Evolutionary conservation across 2,888 invertebrate genomes (phyloP).

Genomic region (Oligia fasciuncula): DNA sequence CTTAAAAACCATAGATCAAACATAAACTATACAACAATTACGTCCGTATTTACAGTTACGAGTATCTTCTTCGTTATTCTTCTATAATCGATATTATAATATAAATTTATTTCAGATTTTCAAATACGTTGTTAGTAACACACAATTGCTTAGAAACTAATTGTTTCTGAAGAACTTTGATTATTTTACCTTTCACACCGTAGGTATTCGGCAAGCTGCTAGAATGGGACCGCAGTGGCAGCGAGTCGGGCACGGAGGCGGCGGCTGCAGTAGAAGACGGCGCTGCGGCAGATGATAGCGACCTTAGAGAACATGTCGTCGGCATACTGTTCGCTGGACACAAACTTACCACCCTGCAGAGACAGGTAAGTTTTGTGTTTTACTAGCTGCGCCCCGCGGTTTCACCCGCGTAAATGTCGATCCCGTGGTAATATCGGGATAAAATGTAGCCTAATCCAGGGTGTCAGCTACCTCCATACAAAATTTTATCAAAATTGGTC

Average conservation of each 20-base stretch:
- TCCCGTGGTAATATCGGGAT: no score
- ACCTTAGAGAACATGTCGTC: conserved; percentile 98
- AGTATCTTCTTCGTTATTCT: neutral
- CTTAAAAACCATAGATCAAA: no score
- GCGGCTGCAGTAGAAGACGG: conserved; percentile 72
- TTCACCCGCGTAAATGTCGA: no score
- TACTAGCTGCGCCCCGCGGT: neutral
- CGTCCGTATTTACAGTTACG: neutral
- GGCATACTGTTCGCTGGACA: conserved; percentile 98
- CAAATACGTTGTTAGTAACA: neutral
- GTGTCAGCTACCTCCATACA: no score
- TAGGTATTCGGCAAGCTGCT: conserved; percentile 97
- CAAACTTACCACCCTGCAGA: conserved; percentile 97
- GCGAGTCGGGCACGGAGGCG: conserved; percentile 90
- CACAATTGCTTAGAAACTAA: neutral
- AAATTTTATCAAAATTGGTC: no score
- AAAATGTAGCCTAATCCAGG: no score
- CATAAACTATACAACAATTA: neutral
- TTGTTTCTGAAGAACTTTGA: neutral
- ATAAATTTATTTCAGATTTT: neutral
- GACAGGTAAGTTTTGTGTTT: conserved; percentile 91
- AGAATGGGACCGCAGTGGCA: conserved; percentile 90
- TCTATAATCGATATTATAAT: neutral
- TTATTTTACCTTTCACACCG: neutral
- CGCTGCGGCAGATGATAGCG: conserved; percentile 86